phyloP scores from a whole-genome alignment of 2,797 vertebrate genomes.

The Pteronotus mesoamericanus region DNA sequence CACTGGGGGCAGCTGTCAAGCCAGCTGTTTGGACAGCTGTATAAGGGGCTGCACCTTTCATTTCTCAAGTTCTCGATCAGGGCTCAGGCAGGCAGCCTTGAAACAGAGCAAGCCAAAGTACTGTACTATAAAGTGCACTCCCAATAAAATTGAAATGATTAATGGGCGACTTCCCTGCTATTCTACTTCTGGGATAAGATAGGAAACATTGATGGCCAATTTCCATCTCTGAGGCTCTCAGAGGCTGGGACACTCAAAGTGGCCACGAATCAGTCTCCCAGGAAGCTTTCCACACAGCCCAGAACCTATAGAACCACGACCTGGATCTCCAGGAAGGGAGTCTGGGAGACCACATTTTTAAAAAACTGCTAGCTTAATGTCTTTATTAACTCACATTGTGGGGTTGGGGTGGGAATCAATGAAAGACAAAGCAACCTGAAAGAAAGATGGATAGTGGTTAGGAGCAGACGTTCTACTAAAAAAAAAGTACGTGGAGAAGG shows the following conservation, averaged over 20 bases:
- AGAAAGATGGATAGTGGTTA: not conserved
- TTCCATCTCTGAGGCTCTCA: not conserved
- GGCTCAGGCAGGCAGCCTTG: not conserved
- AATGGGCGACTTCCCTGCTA: not conserved
- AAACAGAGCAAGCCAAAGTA: not conserved
- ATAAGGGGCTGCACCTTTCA: not conserved
- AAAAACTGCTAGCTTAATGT: not conserved
- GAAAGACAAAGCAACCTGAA: not conserved
- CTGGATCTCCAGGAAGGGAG: not conserved
- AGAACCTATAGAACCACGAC: not conserved
- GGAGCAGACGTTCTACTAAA: not conserved
- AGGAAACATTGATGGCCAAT: rapidly evolving
- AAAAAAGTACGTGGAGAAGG: not conserved
- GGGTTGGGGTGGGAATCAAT: not conserved
- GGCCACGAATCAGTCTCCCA: not conserved
- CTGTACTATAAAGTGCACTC: too few relatives aligned
- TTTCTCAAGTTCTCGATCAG: not conserved
- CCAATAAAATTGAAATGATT: not conserved
- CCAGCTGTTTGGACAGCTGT: not conserved
- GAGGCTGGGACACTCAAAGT: not conserved
- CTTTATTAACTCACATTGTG: not conserved
- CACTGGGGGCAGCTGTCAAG: not conserved
- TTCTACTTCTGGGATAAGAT: not conserved
- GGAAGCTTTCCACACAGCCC: not conserved
- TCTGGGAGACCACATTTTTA: not conserved